A percentile compares a stretch with the other conserved stretches of the same genome.
These are phyloP conservation scores for Pteronura brasiliensis DNA, from an alignment of 2,113 vertebrate species.

Conservation along the genomic window DNA sequence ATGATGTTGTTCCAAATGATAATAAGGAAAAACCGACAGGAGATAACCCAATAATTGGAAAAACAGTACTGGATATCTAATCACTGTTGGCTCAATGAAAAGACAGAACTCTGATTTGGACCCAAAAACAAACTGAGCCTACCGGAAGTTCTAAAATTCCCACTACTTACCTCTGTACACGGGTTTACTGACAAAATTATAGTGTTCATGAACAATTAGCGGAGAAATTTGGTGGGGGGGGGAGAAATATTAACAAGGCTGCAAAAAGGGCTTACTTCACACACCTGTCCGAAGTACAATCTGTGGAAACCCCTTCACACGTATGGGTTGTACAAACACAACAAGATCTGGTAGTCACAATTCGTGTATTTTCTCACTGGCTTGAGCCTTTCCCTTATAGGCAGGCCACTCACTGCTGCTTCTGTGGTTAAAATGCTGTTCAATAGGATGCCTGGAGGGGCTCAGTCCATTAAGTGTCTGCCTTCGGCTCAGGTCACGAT, in stretches of 20 bases:
- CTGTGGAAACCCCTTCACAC: background rate
- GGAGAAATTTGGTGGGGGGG: background rate
- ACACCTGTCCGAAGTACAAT: background rate
- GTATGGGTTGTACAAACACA: background rate
- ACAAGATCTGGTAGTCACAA: background rate
- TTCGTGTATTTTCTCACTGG: background rate
- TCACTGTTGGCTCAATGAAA: background rate
- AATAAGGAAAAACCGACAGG: background rate
- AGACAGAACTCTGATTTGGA: background rate
- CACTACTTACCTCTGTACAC: background rate
- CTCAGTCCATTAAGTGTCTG: too few relatives aligned
- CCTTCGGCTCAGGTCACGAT: too few relatives aligned
- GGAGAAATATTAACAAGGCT: background rate
- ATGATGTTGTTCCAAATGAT: background rate
- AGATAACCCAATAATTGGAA: background rate
- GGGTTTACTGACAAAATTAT: background rate
- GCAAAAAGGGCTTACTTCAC: background rate
- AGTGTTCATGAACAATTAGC: background rate
- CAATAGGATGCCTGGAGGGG: background rate
- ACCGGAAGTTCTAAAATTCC: background rate
- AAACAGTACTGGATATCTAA: background rate
- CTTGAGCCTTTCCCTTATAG: background rate
- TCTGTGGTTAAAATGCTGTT: background rate
- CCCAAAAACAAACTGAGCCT: background rate
- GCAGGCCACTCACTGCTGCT: background rate